These are phyloP conservation scores for Cyprinodon diabolis DNA, from an alignment of 2,797 vertebrate species.

Conservation along the genomic window DNA sequence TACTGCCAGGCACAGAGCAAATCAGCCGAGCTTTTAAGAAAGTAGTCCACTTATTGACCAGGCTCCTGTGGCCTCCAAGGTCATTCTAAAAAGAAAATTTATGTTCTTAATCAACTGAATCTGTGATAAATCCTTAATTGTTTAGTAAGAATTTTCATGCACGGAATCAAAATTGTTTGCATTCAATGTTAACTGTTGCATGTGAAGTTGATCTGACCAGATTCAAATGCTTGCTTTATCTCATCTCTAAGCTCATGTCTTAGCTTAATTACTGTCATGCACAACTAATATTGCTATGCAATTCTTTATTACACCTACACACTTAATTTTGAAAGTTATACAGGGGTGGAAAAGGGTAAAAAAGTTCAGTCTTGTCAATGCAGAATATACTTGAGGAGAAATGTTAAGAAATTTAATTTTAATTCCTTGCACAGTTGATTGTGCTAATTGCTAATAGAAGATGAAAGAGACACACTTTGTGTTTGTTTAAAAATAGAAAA, in stretches of 20 bases:
- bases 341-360: neutral
- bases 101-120: conserved; percentile 6
- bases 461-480: neutral
- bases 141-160: neutral
- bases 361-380: neutral
- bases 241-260: neutral
- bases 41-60: conserved; percentile 99
- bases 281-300: neutral
- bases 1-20: conserved; percentile 95
- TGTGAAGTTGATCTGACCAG: neutral
- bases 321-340: neutral
- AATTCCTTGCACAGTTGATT: neutral
- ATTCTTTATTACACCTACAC: neutral
- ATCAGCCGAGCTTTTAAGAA: conserved; percentile 96
- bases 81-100: conserved; percentile 86
- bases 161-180: neutral
- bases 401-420: neutral
- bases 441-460: neutral
- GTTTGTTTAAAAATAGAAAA: neutral
- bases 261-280: neutral
- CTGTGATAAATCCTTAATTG: neutral
- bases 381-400: neutral
- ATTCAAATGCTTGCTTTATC: conserved; percentile 3
- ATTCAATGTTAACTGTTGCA: neutral
- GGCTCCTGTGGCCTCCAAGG: conserved; percentile 95